phyloP scores from a whole-genome alignment of 2,113 vertebrate species.

The Malaclemys terrapin region DNA sequence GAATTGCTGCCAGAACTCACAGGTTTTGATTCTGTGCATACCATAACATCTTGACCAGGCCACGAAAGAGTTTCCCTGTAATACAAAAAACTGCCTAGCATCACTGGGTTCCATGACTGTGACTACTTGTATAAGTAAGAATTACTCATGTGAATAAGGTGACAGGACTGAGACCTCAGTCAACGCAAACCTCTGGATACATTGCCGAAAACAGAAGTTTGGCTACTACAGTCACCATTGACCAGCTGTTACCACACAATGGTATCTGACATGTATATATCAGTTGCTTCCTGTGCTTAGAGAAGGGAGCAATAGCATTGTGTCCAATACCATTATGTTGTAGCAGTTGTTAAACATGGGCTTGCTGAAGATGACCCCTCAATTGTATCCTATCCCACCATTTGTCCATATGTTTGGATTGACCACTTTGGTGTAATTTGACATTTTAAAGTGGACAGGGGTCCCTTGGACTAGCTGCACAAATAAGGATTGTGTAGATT shows the following conservation, averaged over 20 bases:
- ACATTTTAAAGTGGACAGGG: background rate
- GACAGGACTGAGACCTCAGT: background rate
- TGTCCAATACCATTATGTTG: background rate
- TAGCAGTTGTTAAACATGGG: background rate
- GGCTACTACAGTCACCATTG: background rate
- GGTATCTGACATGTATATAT: background rate
- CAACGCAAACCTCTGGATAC: background rate
- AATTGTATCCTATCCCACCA: too few relatives aligned
- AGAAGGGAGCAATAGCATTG: background rate
- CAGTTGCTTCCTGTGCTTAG: background rate
- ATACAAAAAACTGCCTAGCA: background rate
- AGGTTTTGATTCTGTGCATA: background rate
- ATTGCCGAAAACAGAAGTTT: background rate
- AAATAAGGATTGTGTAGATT: background rate
- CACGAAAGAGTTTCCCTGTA: background rate
- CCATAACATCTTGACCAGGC: background rate
- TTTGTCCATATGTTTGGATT: background rate
- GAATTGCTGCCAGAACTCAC: constrained; percentile 22
- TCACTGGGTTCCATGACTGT: background rate
- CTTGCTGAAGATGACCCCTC: background rate
- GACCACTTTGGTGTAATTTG: background rate
- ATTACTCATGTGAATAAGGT: background rate
- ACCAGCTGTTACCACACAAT: background rate
- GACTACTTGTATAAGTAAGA: background rate
- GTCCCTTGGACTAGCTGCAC: background rate